A percentile compares a stretch with the other conserved stretches of the same genome.
Conservation (phyloP, 2,888 invertebrate species). For the Watsonalla binaria region DNA sequence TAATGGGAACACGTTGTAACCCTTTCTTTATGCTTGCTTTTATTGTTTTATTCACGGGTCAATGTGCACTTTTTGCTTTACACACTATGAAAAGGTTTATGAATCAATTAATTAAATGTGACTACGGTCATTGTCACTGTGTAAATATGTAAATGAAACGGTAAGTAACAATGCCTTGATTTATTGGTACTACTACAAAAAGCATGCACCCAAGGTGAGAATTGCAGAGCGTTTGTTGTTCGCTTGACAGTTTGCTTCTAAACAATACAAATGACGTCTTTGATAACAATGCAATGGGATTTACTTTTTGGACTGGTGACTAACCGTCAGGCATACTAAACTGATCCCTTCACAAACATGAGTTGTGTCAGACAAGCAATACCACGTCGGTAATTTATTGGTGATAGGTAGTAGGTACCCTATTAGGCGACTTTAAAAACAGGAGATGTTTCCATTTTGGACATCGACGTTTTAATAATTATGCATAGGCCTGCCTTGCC, state of each 20-base stretch:
- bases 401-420: too few relatives aligned
- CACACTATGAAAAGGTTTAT: constrained; percentile 69
- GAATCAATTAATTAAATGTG: constrained; percentile 78
- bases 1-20: constrained; percentile 71
- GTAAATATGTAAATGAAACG: constrained; percentile 72
- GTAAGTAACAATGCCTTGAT: constrained; percentile 69
- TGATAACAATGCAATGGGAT: constrained; percentile 10
- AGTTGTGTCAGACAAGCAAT: too few relatives aligned
- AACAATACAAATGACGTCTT: constrained; percentile 35
- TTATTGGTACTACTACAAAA: constrained; percentile 59
- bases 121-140: constrained; percentile 72
- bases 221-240: constrained; percentile 43
- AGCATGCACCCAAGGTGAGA: constrained; percentile 61
- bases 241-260: constrained; percentile 29
- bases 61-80: constrained; percentile 64
- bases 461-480: too few relatives aligned
- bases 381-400: too few relatives aligned
- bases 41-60: constrained; percentile 75
- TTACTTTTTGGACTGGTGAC: constrained; percentile 3
- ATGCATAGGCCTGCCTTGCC: too few relatives aligned
- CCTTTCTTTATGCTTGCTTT: constrained; percentile 65
- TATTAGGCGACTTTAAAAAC: too few relatives aligned
- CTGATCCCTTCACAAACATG: background rate
- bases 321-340: background rate
- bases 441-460: too few relatives aligned